A percentile compares a stretch with the other conserved stretches of the same genome.
phyloP scores from a whole-genome alignment of 2,113 vertebrate genomes.

The Theropithecus gelada region DNA sequence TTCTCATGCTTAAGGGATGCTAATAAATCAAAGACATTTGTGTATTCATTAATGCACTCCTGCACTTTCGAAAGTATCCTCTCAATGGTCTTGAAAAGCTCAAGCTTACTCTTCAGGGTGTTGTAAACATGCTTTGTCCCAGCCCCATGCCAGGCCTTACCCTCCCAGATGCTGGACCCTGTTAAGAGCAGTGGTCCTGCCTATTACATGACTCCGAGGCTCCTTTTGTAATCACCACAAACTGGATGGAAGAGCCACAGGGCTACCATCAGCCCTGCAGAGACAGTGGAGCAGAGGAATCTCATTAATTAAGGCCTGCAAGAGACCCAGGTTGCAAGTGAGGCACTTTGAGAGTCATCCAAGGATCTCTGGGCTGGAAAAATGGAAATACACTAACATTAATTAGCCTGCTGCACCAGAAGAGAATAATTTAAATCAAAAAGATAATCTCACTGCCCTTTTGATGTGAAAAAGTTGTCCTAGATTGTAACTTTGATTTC shows the following conservation, averaged over 20 bases:
- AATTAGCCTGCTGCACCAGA: conserved; percentile 53
- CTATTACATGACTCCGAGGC: conserved; percentile 20
- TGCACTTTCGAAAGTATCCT: neutral
- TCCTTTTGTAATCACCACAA: conserved; percentile 64
- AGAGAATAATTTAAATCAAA: conserved; percentile 67
- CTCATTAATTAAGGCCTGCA: conserved; percentile 61
- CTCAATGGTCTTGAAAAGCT: neutral
- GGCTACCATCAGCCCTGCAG: neutral
- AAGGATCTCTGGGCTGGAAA: neutral
- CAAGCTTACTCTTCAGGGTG: neutral
- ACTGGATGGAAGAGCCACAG: conserved; percentile 42
- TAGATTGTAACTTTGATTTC: conserved; percentile 25
- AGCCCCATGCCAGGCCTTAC: conserved; percentile 47
- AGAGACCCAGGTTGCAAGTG: neutral
- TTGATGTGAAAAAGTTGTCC: conserved; percentile 63
- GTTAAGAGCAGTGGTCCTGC: neutral
- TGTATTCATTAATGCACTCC: neutral
- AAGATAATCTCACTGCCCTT: conserved; percentile 70
- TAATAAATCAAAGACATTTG: conserved; percentile 37
- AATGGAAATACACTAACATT: conserved; percentile 35
- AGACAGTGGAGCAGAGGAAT: neutral
- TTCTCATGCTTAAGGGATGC: conserved; percentile 25
- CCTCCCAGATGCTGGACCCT: conserved; percentile 45
- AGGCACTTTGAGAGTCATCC: neutral
- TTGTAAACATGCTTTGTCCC: conserved; percentile 2